These are phyloP conservation scores for Poecile atricapillus DNA, from an alignment of 2,113 vertebrate species.

Conservation along the genomic window DNA sequence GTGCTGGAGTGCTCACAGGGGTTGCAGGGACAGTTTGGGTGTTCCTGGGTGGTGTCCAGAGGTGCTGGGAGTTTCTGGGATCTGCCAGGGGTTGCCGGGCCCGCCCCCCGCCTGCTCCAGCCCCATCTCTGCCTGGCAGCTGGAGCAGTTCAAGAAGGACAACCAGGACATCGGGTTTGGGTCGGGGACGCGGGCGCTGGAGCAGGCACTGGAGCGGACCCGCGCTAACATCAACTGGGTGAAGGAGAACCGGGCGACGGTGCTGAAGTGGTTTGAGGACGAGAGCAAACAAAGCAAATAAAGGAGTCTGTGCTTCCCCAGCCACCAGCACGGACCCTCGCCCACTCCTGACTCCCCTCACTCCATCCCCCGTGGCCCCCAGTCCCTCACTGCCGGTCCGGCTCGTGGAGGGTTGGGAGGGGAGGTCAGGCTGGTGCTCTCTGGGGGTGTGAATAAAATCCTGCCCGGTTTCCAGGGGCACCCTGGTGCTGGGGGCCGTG, in stretches of 20 bases:
- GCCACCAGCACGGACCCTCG: rapidly evolving
- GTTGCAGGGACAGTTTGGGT: background rate
- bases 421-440: background rate
- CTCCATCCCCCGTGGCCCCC: background rate
- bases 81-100: background rate
- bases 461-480: background rate
- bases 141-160: constrained; percentile 79
- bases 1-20: background rate
- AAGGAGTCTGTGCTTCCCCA: rapidly evolving
- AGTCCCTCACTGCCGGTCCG: background rate
- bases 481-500: background rate
- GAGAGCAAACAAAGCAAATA: rapidly evolving
- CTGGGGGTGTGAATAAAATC: background rate
- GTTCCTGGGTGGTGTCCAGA: background rate
- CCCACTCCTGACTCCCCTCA: rapidly evolving
- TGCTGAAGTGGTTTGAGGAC: constrained; percentile 72
- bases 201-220: constrained; percentile 82
- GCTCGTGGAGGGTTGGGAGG: background rate
- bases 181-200: constrained; percentile 76
- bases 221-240: constrained; percentile 86
- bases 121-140: constrained; percentile 56
- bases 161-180: constrained; percentile 73
- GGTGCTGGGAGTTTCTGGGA: background rate
- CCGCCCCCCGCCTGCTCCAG: background rate
- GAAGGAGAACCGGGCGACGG: constrained; percentile 57